phyloP scores from a whole-genome alignment of 2,888 invertebrate genomes.

The Troglohyphantes excavatus region DNA sequence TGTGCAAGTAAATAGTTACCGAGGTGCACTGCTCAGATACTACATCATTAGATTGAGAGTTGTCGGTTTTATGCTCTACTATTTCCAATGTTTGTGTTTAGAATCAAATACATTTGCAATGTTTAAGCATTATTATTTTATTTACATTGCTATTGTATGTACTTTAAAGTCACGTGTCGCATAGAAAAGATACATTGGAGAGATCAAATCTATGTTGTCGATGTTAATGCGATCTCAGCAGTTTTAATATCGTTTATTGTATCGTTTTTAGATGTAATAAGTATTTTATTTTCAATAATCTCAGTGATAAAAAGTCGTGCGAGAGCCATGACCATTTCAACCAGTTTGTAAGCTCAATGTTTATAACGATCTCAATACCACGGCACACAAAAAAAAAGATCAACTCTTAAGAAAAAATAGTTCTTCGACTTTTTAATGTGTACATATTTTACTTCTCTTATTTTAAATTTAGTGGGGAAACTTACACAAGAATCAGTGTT shows the following conservation, averaged over 20 bases:
- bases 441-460: neutral
- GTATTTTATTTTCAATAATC: too few species aligned
- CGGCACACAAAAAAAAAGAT: too few species aligned
- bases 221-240: neutral
- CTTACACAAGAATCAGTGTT: too few species aligned
- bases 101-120: neutral
- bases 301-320: too few species aligned
- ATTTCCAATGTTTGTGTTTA: constrained; percentile 11
- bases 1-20: constrained; percentile 46
- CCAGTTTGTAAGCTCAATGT: too few species aligned
- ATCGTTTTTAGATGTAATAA: too few species aligned
- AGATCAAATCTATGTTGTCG: neutral
- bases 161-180: neutral
- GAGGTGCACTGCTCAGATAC: constrained; percentile 39
- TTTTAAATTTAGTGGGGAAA: neutral
- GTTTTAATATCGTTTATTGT: too few species aligned
- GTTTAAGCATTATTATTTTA: neutral
- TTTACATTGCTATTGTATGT: neutral
- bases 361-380: too few species aligned
- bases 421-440: neutral
- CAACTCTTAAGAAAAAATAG: too few species aligned
- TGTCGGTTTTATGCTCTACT: constrained; percentile 22
- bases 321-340: too few species aligned
- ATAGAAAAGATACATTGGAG: neutral
- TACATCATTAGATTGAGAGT: constrained; percentile 36